Conservation (phyloP, 2,888 invertebrate genomes). For the Melieria picta region DNA sequence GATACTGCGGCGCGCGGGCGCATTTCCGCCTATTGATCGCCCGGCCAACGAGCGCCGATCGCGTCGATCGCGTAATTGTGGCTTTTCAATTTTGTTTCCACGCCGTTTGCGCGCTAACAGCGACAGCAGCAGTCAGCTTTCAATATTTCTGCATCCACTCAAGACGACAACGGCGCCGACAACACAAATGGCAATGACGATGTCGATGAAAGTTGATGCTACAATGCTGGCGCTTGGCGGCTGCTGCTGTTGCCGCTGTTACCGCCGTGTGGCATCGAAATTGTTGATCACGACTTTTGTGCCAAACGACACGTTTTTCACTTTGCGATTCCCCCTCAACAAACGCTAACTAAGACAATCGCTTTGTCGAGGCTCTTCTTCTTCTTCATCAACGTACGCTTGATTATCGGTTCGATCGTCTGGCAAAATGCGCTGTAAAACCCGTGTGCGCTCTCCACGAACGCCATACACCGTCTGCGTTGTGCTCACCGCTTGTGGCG, state of each 20-base stretch:
- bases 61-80: background rate
- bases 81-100: background rate
- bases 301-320: slow-evolving; percentile 27
- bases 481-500: slow-evolving; percentile 42
- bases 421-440: background rate
- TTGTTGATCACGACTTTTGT: slow-evolving; percentile 24
- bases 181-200: background rate
- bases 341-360: background rate
- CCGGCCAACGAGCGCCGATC: background rate
- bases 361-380: background rate
- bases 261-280: background rate
- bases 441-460: slow-evolving; percentile 49
- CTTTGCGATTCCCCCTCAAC: background rate
- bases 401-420: background rate
- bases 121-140: background rate
- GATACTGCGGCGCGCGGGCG: background rate
- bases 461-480: slow-evolving; percentile 56
- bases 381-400: background rate
- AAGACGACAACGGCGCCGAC: background rate
- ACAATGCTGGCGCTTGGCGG: background rate
- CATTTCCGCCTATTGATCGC: slow-evolving; percentile 1
- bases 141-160: too few species aligned
- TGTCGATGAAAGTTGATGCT: slow-evolving; percentile 20
- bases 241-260: background rate
- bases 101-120: background rate